These are phyloP conservation scores for Hirtodrosophila histrioides DNA, from an alignment of 2,888 invertebrate species.

Conservation along the genomic window DNA sequence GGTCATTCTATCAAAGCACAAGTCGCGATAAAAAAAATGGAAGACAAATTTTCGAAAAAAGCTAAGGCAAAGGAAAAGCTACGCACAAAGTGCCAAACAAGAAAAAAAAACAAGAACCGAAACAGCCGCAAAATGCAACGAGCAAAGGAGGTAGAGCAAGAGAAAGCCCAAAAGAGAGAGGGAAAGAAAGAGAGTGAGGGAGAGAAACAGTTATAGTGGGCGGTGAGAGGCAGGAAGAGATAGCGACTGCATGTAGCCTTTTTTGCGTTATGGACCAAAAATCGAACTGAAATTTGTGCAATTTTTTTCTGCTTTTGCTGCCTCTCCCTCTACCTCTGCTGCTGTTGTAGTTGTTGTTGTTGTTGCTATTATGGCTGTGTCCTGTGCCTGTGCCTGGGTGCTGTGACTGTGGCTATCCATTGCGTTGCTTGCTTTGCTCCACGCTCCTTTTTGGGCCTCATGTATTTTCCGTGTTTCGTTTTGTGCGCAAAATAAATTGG, in stretches of 20 bases:
- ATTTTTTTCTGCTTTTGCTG: slow-evolving; percentile 25
- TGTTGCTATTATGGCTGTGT: slow-evolving; percentile 21
- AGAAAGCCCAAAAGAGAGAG: background rate
- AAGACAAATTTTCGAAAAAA: slow-evolving; percentile 22
- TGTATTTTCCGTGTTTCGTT: slow-evolving; percentile 81
- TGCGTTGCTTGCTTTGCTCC: slow-evolving; percentile 32
- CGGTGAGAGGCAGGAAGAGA: slow-evolving; percentile 19
- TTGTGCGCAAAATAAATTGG: slow-evolving; percentile 80
- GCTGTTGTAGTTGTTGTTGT: slow-evolving; percentile 16
- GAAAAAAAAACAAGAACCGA: slow-evolving; percentile 23
- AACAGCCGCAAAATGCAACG: slow-evolving; percentile 33
- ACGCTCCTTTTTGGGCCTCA: slow-evolving; percentile 59
- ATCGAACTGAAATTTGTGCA: slow-evolving; percentile 75
- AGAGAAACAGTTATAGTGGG: background rate
- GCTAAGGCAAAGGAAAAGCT: slow-evolving; percentile 54
- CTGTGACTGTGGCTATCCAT: slow-evolving; percentile 46
- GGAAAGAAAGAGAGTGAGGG: background rate
- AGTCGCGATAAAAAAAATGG: slow-evolving; percentile 34
- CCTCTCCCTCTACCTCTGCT: slow-evolving; percentile 16
- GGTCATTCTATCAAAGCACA: slow-evolving; percentile 57
- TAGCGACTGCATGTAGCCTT: slow-evolving; percentile 47
- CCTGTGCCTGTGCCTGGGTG: slow-evolving; percentile 10
- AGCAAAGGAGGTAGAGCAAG: background rate
- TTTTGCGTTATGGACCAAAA: slow-evolving; percentile 65
- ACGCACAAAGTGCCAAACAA: slow-evolving; percentile 75